A percentile compares a stretch with the other conserved stretches of the same genome.
Evolutionary conservation across 1,140 invertebrate genomes (phyloP).

Genomic region (Zeugodacus cucurbitae): DNA sequence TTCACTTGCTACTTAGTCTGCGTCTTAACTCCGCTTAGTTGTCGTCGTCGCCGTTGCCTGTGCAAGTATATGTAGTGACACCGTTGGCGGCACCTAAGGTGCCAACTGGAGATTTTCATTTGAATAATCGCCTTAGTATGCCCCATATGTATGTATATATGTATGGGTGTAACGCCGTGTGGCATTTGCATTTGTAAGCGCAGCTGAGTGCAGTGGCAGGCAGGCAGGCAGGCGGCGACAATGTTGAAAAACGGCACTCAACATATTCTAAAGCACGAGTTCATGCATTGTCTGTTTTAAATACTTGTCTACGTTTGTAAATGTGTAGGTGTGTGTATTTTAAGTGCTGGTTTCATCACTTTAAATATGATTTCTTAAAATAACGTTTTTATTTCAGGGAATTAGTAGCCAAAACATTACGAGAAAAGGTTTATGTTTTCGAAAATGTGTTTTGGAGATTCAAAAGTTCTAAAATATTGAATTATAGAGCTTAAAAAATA

Average conservation of each 20-base stretch:
- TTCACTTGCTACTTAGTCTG: neutral
- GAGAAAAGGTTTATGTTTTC: too few relatives aligned
- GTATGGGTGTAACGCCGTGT: neutral
- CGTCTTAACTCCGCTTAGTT: neutral
- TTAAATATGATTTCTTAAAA: neutral
- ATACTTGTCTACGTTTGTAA: neutral
- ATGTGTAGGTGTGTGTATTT: neutral
- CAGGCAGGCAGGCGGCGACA: neutral
- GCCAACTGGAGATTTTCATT: conserved; percentile 29
- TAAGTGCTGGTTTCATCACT: neutral
- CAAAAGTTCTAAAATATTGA: too few relatives aligned
- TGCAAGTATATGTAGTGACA: neutral
- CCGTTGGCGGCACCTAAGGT: conserved; percentile 13
- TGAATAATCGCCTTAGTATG: conserved; percentile 23
- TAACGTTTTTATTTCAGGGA: neutral
- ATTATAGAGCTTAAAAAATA: too few relatives aligned
- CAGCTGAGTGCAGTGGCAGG: neutral
- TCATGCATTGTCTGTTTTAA: neutral
- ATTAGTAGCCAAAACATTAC: neutral
- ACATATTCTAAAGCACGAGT: neutral
- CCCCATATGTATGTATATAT: neutral
- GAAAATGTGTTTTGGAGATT: too few relatives aligned
- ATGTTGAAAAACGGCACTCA: neutral
- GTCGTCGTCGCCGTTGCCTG: neutral
- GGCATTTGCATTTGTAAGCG: conserved; percentile 30